phyloP scores from a whole-genome alignment of 1,140 invertebrate genomes.

The Mizuhopecten yessoensis region DNA sequence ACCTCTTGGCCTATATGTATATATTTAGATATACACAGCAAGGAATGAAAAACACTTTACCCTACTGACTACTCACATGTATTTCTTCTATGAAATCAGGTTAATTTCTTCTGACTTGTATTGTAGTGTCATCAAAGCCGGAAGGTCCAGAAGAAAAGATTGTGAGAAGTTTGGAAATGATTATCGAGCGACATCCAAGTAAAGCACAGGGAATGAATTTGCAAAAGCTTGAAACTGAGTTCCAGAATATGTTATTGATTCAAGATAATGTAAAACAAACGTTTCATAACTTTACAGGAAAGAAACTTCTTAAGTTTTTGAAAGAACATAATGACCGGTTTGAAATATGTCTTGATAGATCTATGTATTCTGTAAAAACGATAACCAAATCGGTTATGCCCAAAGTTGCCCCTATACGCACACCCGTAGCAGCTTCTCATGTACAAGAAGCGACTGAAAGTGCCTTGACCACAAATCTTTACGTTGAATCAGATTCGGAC shows the following conservation, averaged over 20 bases:
- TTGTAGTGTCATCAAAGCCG: too few species aligned
- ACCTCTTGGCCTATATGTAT: too few species aligned
- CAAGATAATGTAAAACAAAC: neutral
- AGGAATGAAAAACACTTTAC: too few species aligned
- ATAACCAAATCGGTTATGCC: neutral
- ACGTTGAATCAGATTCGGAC: neutral
- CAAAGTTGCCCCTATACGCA: neutral
- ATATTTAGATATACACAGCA: too few species aligned
- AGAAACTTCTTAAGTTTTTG: slow-evolving; percentile 33
- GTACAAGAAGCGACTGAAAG: neutral
- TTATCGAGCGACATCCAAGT: neutral
- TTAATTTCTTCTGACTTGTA: too few species aligned
- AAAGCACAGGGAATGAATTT: slow-evolving; percentile 40
- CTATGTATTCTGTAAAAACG: neutral
- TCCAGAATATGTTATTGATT: neutral
- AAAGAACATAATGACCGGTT: slow-evolving; percentile 36
- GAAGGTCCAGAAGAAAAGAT: neutral
- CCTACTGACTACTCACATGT: too few species aligned
- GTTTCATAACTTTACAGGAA: slow-evolving; percentile 30
- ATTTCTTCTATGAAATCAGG: too few species aligned
- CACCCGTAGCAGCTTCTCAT: neutral
- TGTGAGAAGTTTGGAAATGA: slow-evolving; percentile 7
- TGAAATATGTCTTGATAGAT: neutral
- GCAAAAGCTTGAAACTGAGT: slow-evolving; percentile 48
- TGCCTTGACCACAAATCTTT: neutral